These are phyloP conservation scores for Aphrophora alni DNA, from an alignment of 2,888 invertebrate genomes.

Conservation along the genomic window DNA sequence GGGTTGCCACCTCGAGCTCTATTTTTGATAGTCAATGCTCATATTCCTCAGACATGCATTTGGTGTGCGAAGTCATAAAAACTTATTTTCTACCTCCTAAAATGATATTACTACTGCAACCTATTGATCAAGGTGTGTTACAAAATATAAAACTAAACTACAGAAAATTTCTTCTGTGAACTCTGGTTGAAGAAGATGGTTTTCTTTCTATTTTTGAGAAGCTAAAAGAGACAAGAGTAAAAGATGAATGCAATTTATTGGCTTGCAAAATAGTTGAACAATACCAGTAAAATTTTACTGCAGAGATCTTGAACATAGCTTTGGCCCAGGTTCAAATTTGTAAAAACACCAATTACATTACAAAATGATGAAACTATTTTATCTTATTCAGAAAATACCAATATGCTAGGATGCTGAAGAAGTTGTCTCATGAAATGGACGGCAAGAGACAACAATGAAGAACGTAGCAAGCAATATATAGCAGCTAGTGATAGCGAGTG, in stretches of 20 bases:
- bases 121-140: neutral
- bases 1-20: slow-evolving; percentile 44
- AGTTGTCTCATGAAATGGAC: neutral
- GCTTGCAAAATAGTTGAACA: neutral
- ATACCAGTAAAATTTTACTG: neutral
- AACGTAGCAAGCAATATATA: neutral
- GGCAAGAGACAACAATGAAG: neutral
- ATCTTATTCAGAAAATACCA: neutral
- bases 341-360: neutral
- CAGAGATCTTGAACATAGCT: neutral
- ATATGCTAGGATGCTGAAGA: neutral
- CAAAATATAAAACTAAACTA: slow-evolving; percentile 13
- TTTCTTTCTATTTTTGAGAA: neutral
- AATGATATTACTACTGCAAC: neutral
- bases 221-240: too few species aligned
- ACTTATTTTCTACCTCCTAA: slow-evolving; percentile 24
- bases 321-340: neutral
- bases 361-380: too few species aligned
- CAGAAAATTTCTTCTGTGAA: slow-evolving; percentile 18
- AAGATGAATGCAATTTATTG: too few species aligned
- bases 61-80: slow-evolving; percentile 20
- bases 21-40: slow-evolving; percentile 48
- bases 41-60: slow-evolving; percentile 29
- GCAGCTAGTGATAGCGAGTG: neutral
- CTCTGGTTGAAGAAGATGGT: slow-evolving; percentile 12